phyloP scores from a whole-genome alignment of 1,140 invertebrate genomes.

The Lepidotrigona ventralis region DNA sequence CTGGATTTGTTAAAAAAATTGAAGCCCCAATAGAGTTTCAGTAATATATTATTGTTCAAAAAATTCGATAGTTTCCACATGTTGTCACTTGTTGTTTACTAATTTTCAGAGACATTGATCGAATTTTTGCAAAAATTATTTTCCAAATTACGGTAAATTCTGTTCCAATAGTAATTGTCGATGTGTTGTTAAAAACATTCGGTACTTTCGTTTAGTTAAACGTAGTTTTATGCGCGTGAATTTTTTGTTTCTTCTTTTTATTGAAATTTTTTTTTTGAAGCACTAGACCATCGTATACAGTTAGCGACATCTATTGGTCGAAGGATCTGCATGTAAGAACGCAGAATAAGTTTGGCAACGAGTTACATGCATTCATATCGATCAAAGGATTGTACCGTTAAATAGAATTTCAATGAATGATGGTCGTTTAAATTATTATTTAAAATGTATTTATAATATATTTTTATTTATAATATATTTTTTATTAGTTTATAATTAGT shows the following conservation, averaged over 20 bases:
- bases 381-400: not conserved
- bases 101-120: not conserved
- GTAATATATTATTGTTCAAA: not conserved
- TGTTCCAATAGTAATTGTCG: not conserved
- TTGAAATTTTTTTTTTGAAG: not conserved
- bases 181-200: not conserved
- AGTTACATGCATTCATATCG: not conserved
- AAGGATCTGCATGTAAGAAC: not conserved
- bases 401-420: not conserved
- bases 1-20: not conserved
- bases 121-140: not conserved
- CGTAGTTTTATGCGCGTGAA: not conserved
- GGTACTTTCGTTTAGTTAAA: not conserved
- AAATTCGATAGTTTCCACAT: not conserved
- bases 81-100: not conserved
- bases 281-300: not conserved
- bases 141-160: not conserved
- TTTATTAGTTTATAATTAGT: not conserved
- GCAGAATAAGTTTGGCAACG: not conserved
- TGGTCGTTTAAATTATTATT: not conserved
- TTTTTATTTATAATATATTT: not conserved
- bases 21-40: not conserved
- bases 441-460: not conserved
- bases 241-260: not conserved
- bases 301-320: not conserved